Base-by-base conservation (phyloP, 30 jellyfish, hydroid and myxozoan genomes). In the Clytia hemisphaerica region DNA sequence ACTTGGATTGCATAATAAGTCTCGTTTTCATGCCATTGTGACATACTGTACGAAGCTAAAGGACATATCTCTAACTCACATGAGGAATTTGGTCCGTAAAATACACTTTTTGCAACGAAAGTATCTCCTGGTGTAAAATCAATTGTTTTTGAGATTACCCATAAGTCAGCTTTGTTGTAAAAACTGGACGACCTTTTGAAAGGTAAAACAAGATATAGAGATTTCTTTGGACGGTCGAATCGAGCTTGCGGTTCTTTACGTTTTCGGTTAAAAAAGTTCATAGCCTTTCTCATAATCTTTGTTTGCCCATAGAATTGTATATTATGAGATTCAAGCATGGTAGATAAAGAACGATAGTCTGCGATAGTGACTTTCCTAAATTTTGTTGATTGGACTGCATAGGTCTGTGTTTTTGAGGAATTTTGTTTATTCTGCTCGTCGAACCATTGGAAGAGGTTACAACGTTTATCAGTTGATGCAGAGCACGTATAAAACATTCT, bases 11-110 rank as follows among this genome's bases (percentile, higher is more conserved):
- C 84, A 78, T 50, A 65, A 6, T 72, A 77, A 27, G 62, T 27
- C 68, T 78, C 92, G n/a, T 45, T 33, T 9, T 69, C 18, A 2
- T 36, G 71, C 59, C 68, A 48, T 25, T 58, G 37, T 12, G 29
- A 29, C 16, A 58, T 7, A 31, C 69, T 54, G 60, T 51, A 58
- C 24, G 45, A 60, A 58, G 71, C 36, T 26, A 70, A 38, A 9
- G 93, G 89, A 5, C 64, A 37, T 24, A 79, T 68, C 37, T 79
- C 80, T 30, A 79, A 27, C 10, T 79, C 93, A 19, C 85, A 64
- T 10, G 78, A 32, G 10, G 93, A 79, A 61, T 42, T 79, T 26
- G 93, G 93, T 25, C 93, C 93, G 73, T 79, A 79, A 58, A 68
- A 79, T 4, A 61, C 70, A 54, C 93, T 79, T 53, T 71, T 79